These are phyloP conservation scores for Synanthedon andrenaeformis DNA, from an alignment of 2,888 invertebrate genomes.

Conservation along the genomic window DNA sequence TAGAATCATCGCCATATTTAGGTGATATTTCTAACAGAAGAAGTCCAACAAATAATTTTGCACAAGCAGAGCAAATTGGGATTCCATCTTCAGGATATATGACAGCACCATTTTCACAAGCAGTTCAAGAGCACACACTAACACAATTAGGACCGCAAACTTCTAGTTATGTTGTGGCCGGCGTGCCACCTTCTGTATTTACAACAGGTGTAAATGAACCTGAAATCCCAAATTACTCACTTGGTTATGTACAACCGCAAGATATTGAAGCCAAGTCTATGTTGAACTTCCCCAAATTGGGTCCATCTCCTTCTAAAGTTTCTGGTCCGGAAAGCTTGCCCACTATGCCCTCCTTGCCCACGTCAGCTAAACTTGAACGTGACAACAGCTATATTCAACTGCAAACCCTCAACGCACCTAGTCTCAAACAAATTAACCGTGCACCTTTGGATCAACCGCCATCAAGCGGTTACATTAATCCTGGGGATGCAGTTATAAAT, in stretches of 20 bases:
- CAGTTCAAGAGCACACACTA: conserved; percentile 1
- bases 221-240: conserved; percentile 26
- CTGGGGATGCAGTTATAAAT: conserved; percentile 52
- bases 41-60: conserved; percentile 13
- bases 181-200: conserved; percentile 48
- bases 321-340: conserved; percentile 59
- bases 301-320: conserved; percentile 37
- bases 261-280: conserved; percentile 43
- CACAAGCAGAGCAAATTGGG: conserved; percentile 24
- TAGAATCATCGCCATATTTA: conserved; percentile 41
- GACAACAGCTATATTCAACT: conserved; percentile 59
- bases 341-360: conserved; percentile 53
- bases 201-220: conserved; percentile 37
- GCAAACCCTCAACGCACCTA: conserved; percentile 54
- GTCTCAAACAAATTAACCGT: conserved; percentile 43
- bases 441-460: conserved; percentile 42
- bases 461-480: conserved; percentile 52
- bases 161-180: conserved; percentile 60
- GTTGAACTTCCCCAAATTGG: conserved; percentile 43
- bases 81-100: conserved; percentile 36
- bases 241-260: conserved; percentile 54
- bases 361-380: conserved; percentile 36
- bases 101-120: conserved; percentile 24
- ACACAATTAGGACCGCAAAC: conserved; percentile 29
- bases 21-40: conserved; percentile 41